phyloP scores from a whole-genome alignment of 2,797 vertebrate genomes.

The Pseudochromis fuscus region DNA sequence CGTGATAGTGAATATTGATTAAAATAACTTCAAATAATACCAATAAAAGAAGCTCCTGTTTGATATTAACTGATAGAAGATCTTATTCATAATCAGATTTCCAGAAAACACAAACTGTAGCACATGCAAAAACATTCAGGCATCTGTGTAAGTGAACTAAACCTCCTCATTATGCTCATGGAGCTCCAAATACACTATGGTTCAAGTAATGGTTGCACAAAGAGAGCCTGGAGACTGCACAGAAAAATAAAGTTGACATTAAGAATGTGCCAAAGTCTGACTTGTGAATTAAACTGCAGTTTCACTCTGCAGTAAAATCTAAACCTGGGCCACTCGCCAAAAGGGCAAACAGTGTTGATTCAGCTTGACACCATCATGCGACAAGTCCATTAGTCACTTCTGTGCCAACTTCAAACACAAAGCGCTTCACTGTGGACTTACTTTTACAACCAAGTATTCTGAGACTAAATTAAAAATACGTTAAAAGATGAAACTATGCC shows the following conservation, averaged over 20 bases:
- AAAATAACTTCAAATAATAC: background rate
- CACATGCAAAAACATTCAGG: background rate
- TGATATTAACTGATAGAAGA: no score
- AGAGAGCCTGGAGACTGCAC: background rate
- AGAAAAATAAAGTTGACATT: background rate
- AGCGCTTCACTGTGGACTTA: background rate
- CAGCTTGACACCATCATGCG: constrained; percentile 35
- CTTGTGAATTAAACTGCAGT: background rate
- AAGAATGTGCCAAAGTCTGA: background rate
- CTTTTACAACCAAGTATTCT: no score
- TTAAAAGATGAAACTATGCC: accelerated
- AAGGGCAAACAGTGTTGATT: constrained; percentile 4
- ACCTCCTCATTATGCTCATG: background rate
- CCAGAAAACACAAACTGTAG: no score
- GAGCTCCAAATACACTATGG: no score
- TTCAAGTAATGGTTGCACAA: no score
- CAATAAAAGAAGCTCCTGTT: no score
- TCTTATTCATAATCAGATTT: no score
- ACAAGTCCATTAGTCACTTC: constrained; percentile 16
- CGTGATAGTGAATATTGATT: background rate
- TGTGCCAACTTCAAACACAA: constrained; percentile 26
- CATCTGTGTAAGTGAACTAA: background rate
- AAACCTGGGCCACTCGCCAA: background rate
- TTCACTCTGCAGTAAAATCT: background rate
- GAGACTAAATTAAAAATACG: no score